Base-by-base conservation (phyloP, 2,888 invertebrate genomes). In the Diaprepes abbreviatus region DNA sequence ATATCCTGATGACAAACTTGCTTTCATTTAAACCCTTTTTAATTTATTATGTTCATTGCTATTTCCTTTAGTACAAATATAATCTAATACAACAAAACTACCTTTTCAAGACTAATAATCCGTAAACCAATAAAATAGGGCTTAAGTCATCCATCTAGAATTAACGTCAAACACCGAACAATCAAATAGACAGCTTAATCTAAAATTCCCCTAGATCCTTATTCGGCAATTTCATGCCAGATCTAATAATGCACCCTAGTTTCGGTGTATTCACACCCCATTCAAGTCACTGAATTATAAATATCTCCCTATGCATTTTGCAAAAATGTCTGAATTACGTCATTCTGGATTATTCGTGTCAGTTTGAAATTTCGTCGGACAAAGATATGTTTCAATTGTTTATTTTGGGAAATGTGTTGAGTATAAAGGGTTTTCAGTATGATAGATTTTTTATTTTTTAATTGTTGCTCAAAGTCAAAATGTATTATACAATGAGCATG, bases 191-290 rank as follows among this genome's bases (percentile, higher is more conserved):
- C 40, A 40, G 40, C 38, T 63, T 54, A 40, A 57, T 40, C 55
- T 55, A 17, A 33, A 55, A 57, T 28, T 63, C 63, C 50, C 55
- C 50, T 7, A 21, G 35, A 66, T 59, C 52, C 54, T 60, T 21
- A 59, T 60, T 36, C 60, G 52, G 52, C 66, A 66, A 60, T 60
- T 66, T 58, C 40, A 60, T 60, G 59, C 60, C 54, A 40, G 38
- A 66, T 60, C 66, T 66, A 66, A 66, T 66, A 59, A 59, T 38
- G 36, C 59, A 54, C 60, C 65, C 66, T 43, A 40, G 24, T 65
- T 33, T 55, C 45, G 21, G 45, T 57, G 33, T 48, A 31, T 66
- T 66, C 50, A 19, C 62, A 62, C 62, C 48, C 62, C 33, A 48
- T 62, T 57, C 24, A 12, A 36, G 57, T 57, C 12, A 38, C 57